These are phyloP conservation scores for Panzeria rudis DNA, from an alignment of 2,888 invertebrate genomes.

Conservation along the genomic window DNA sequence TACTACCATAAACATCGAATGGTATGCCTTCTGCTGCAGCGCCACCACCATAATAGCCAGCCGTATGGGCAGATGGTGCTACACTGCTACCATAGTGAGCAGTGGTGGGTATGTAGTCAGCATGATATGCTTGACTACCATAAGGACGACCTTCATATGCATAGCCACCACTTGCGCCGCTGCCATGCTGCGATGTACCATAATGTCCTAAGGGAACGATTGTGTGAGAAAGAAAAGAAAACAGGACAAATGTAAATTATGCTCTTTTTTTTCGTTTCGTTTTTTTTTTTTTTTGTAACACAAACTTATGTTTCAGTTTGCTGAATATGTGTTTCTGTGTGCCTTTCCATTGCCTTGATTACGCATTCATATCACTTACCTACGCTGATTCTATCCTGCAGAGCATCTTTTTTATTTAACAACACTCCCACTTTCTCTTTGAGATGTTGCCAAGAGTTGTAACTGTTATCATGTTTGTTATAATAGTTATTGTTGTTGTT, in stretches of 20 bases:
- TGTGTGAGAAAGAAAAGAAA: slow-evolving; percentile 14
- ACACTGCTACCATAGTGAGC: slow-evolving; percentile 45
- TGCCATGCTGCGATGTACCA: slow-evolving; percentile 69
- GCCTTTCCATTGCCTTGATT: slow-evolving; percentile 57
- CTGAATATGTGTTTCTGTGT: neutral
- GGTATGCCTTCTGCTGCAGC: slow-evolving; percentile 78
- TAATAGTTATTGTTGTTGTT: slow-evolving; percentile 70
- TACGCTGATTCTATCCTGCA: slow-evolving; percentile 79
- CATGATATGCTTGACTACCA: slow-evolving; percentile 66
- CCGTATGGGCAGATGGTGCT: slow-evolving; percentile 45
- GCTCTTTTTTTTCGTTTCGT: slow-evolving; percentile 19
- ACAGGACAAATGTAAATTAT: slow-evolving; percentile 62
- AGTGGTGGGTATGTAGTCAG: slow-evolving; percentile 59
- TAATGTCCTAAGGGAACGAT: slow-evolving; percentile 76
- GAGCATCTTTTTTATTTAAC: slow-evolving; percentile 59
- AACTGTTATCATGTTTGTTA: slow-evolving; percentile 68
- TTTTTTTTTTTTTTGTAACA: neutral
- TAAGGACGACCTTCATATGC: slow-evolving; percentile 77
- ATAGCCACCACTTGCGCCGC: slow-evolving; percentile 68
- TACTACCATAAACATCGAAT: slow-evolving; percentile 79
- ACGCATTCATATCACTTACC: slow-evolving; percentile 76
- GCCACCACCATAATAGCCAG: slow-evolving; percentile 74
- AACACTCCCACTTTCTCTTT: slow-evolving; percentile 61
- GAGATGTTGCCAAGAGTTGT: slow-evolving; percentile 77
- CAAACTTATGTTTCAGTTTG: slow-evolving; percentile 45